Evolutionary conservation across 2,888 invertebrate genomes (phyloP), one percentile per base, ranked within the genome.

Genomic region (Limenitis camilla): DNA sequence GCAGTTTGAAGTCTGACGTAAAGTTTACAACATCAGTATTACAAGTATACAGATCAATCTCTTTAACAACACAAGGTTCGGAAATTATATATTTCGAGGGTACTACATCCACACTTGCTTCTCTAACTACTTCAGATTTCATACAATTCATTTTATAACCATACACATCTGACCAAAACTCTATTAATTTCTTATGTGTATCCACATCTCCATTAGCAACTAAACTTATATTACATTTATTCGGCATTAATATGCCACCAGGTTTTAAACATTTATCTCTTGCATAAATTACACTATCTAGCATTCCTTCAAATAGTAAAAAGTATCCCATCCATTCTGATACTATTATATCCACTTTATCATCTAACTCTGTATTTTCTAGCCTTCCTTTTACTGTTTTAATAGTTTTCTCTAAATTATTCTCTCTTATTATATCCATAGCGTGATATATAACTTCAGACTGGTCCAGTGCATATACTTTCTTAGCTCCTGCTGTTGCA

Each of bases 281-380:
- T 0, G 96, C 96, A 76, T 93, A 94, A 59, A 99, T 91, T 8
- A 98, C 93, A 72, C 96, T 96, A 71, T 98, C 97, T 54, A 98
- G 76, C 98, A 99, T 99, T 40, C 96, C 97, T 86, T 99, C 98
- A 77, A 96, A 98, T 2, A 98, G 81, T 38, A 99, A 87, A 75
- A 98, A 98, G 76, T 99, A 99, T 0, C 98, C 98, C 98, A 99
- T 99, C 97, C 98, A 99, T 78, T 99, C 98, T 0, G 98, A 98
- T 4, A 99, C 92, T 61, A 99, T 96, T 5, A 97, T 91, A 76
- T 99, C 98, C 35, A 94, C 94, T 78, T 94, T 92, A 50, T 93
- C 91, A 1, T 94, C 94, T 43, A 96, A 76, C 48, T 89, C 85
- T 5, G 94, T 93, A 62, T 96, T 93, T 78, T 98, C 98, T 28